Conservation (phyloP, 2,113 vertebrate species). For the Bombycilla garrulus region DNA sequence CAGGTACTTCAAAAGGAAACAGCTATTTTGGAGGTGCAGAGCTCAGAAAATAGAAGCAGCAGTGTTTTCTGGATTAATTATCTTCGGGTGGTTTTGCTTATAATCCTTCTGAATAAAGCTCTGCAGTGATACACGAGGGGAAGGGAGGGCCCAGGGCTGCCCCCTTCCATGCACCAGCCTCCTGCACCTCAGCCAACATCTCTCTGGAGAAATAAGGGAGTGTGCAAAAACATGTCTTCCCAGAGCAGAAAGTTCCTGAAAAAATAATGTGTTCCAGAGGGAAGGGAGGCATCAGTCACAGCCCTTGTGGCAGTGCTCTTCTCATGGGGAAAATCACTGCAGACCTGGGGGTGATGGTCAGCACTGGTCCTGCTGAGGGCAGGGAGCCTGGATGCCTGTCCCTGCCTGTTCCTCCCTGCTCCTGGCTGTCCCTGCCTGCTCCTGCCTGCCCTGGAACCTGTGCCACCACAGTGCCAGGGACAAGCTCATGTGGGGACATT, state of each 20-base stretch:
- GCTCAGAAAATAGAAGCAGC: not conserved
- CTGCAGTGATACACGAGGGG: not conserved
- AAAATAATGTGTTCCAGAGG: not conserved
- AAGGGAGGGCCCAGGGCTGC: not conserved
- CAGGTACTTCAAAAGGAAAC: not conserved
- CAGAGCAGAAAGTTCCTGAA: not conserved
- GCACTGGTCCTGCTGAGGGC: not conserved
- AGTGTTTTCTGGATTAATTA: not conserved
- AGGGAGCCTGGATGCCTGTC: not conserved
- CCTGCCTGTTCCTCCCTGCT: not conserved
- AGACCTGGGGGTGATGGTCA: accelerated
- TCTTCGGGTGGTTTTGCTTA: not conserved
- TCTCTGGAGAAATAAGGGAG: not conserved
- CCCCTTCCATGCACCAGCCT: not conserved
- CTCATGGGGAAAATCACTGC: accelerated
- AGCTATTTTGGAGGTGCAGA: not conserved
- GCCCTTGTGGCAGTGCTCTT: not conserved
- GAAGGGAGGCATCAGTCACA: not conserved
- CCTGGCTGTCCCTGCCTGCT: not conserved
- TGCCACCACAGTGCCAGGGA: not conserved
- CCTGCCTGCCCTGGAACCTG: not conserved
- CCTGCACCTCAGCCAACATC: not conserved
- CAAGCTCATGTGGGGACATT: not conserved
- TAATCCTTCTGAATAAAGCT: not conserved
- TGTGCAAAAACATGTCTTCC: not conserved